Conservation (phyloP, 1,140 invertebrate species). For the Holotrichia oblita region DNA sequence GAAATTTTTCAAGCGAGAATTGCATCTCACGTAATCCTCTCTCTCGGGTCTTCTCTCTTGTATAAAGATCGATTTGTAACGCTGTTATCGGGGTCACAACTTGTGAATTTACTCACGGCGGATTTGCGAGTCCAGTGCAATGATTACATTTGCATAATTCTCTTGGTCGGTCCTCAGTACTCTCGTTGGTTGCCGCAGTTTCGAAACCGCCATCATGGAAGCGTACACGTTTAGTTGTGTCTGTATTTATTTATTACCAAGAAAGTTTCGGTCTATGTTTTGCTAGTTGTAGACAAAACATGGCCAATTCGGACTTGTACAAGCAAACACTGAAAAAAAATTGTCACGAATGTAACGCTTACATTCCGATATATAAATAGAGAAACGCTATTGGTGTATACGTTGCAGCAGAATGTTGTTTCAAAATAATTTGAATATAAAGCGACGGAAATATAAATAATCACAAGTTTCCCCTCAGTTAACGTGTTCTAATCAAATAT, state of each 20-base stretch:
- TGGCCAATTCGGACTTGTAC: neutral
- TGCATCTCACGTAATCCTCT: constrained; percentile 33
- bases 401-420: too few relatives aligned
- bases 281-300: constrained; percentile 4
- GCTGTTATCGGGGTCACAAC: constrained; percentile 49
- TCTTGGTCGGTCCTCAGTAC: constrained; percentile 43
- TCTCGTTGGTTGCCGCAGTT: constrained; percentile 11
- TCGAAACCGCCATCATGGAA: constrained; percentile 49
- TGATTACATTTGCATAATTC: constrained; percentile 57
- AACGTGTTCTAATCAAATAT: too few relatives aligned
- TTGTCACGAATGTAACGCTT: too few relatives aligned
- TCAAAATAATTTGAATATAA: too few relatives aligned
- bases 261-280: constrained; percentile 36
- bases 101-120: constrained; percentile 48
- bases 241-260: constrained; percentile 55
- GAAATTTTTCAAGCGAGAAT: constrained; percentile 34
- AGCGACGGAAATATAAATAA: too few relatives aligned
- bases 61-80: constrained; percentile 47
- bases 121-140: constrained; percentile 50
- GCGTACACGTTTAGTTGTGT: constrained; percentile 30
- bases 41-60: constrained; percentile 22
- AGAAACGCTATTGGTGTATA: too few relatives aligned
- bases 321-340: neutral
- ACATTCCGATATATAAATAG: too few relatives aligned
- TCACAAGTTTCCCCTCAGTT: too few relatives aligned